Evolutionary conservation across 2,113 vertebrate genomes (phyloP).

Genomic region (Microcebus ravelobensis): DNA sequence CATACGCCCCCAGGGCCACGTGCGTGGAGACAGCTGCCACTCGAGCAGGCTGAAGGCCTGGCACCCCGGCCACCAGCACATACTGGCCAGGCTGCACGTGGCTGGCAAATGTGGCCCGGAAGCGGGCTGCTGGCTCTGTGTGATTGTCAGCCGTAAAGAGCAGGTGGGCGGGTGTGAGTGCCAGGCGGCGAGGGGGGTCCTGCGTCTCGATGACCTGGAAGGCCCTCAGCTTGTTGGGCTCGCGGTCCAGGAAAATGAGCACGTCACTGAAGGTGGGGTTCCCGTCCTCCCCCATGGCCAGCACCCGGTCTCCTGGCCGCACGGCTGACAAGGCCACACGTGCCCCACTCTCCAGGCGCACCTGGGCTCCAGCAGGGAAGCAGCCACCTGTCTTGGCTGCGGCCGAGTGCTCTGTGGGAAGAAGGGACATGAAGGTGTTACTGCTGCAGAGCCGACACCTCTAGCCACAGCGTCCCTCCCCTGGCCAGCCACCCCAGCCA

Average conservation of each 20-base stretch:
- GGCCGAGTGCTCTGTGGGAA: slow-evolving; percentile 93
- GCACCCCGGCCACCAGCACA: slow-evolving; percentile 84
- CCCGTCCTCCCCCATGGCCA: slow-evolving; percentile 90
- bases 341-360: slow-evolving; percentile 88
- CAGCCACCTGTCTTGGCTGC: slow-evolving; percentile 98
- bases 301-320: slow-evolving; percentile 91
- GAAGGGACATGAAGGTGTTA: slow-evolving; percentile 67
- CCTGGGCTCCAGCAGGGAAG: slow-evolving; percentile 91
- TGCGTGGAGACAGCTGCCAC: slow-evolving; percentile 86
- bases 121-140: slow-evolving; percentile 78
- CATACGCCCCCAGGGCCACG: slow-evolving; percentile 89
- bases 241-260: slow-evolving; percentile 93
- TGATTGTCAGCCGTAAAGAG: slow-evolving; percentile 90
- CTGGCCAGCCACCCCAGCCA: not conserved
- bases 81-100: slow-evolving; percentile 92
- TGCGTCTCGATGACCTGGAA: slow-evolving; percentile 92
- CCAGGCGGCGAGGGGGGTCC: slow-evolving; percentile 87
- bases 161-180: slow-evolving; percentile 94
- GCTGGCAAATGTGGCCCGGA: slow-evolving; percentile 92
- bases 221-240: slow-evolving; percentile 84
- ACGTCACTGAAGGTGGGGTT: slow-evolving; percentile 93
- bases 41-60: slow-evolving; percentile 79
- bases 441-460: not conserved
- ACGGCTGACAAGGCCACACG: slow-evolving; percentile 89
- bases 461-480: not conserved